These are phyloP conservation scores for Ornithoptera priamus DNA, from an alignment of 2,888 invertebrate genomes.

Conservation along the genomic window DNA sequence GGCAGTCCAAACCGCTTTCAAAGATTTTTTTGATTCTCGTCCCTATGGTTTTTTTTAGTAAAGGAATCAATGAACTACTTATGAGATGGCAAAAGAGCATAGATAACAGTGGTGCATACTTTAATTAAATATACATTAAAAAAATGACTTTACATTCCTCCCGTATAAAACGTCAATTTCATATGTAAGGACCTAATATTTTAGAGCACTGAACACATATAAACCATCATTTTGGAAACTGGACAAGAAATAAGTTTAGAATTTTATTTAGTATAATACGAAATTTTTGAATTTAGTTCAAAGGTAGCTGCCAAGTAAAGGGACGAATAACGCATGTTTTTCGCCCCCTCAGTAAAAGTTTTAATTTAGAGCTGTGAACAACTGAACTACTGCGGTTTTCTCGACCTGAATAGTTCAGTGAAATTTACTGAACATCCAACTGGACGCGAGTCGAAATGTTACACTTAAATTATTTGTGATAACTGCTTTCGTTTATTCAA, in stretches of 20 bases:
- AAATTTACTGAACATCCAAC: slow-evolving; percentile 62
- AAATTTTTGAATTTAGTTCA: not conserved
- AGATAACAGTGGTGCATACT: too few species aligned
- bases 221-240: not conserved
- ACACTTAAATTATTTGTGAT: slow-evolving; percentile 74
- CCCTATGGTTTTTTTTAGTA: too few species aligned
- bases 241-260: not conserved
- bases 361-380: slow-evolving; percentile 58
- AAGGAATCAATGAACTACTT: too few species aligned
- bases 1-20: too few species aligned
- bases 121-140: too few species aligned
- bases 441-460: slow-evolving; percentile 72
- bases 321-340: slow-evolving; percentile 37
- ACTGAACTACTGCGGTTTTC: slow-evolving; percentile 69
- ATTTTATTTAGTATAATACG: not conserved
- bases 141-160: too few species aligned
- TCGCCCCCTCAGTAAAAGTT: slow-evolving; percentile 46
- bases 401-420: slow-evolving; percentile 73
- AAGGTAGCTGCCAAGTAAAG: not conserved
- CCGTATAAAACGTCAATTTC: too few species aligned
- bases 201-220: not conserved
- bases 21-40: too few species aligned
- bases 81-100: too few species aligned
- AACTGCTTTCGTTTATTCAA: slow-evolving; percentile 72
- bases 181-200: too few species aligned